These are phyloP conservation scores for Ophioninae sp. DNA, from an alignment of 2,888 invertebrate genomes.

Conservation along the genomic window DNA sequence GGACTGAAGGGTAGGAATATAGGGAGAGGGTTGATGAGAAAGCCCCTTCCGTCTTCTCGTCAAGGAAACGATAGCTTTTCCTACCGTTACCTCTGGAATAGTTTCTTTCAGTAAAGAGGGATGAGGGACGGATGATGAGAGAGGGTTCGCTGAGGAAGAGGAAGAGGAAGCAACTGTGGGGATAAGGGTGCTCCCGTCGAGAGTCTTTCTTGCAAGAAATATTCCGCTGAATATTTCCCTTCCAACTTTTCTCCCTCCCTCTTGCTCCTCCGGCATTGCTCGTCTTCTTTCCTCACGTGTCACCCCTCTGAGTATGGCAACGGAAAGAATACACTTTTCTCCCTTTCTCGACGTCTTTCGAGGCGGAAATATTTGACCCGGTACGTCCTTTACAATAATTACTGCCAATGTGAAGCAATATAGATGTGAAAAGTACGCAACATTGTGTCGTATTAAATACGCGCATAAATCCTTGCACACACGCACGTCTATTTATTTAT, in stretches of 20 bases:
- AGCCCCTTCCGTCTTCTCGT: conserved; percentile 56
- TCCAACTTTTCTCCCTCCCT: neutral
- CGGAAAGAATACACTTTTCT: conserved; percentile 53
- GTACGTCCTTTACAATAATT: conserved; percentile 61
- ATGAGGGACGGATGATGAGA: conserved; percentile 50
- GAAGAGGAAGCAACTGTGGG: conserved; percentile 51
- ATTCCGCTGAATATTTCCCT: conserved; percentile 48
- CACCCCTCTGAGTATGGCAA: conserved; percentile 9
- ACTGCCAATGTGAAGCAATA: conserved; percentile 54
- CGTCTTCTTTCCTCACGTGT: conserved; percentile 10
- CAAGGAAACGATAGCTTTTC: conserved; percentile 50
- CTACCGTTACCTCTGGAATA: conserved; percentile 37
- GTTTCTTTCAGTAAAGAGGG: conserved; percentile 40
- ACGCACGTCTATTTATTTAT: conserved; percentile 3
- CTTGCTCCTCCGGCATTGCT: neutral
- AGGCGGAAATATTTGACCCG: conserved; percentile 62
- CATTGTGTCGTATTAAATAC: neutral
- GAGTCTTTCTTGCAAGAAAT: conserved; percentile 56
- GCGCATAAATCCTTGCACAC: neutral
- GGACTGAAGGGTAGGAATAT: neutral
- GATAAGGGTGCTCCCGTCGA: conserved; percentile 55
- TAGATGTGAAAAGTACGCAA: conserved; percentile 41
- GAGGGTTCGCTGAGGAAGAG: conserved; percentile 59
- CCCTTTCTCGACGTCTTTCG: conserved; percentile 47
- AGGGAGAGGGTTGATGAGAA: conserved; percentile 55